Conservation (phyloP, 2,888 invertebrate species). For the Andrena praecox region DNA sequence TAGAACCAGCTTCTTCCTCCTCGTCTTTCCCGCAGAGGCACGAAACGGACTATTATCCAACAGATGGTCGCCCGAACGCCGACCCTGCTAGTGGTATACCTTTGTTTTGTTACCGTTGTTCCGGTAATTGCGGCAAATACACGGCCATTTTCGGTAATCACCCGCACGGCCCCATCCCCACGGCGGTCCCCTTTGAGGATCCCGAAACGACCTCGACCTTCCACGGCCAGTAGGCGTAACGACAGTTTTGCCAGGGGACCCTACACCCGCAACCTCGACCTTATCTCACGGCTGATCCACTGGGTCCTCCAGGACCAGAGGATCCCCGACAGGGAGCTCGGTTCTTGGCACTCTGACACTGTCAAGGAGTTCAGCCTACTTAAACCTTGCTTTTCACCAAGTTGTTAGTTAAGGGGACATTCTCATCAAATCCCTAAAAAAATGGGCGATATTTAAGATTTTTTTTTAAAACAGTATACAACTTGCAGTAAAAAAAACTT, state of each 20-base stretch:
- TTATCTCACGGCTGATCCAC: slow-evolving; percentile 37
- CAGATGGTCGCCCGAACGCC: slow-evolving; percentile 81
- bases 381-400: too few relatives aligned
- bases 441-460: too few relatives aligned
- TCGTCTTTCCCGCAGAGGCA: slow-evolving; percentile 67
- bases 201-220: slow-evolving; percentile 78
- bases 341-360: background rate
- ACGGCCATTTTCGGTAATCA: slow-evolving; percentile 81
- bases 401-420: too few relatives aligned
- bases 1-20: slow-evolving; percentile 66
- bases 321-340: background rate
- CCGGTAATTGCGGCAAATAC: slow-evolving; percentile 83
- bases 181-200: slow-evolving; percentile 80
- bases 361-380: background rate
- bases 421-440: too few relatives aligned
- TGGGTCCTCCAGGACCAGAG: background rate
- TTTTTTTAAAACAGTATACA: too few relatives aligned
- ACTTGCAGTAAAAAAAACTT: too few relatives aligned
- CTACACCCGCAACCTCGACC: slow-evolving; percentile 63
- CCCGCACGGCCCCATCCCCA: slow-evolving; percentile 67
- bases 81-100: slow-evolving; percentile 66
- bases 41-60: slow-evolving; percentile 78
- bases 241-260: slow-evolving; percentile 68
- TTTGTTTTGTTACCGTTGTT: slow-evolving; percentile 83
- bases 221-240: slow-evolving; percentile 73